Evolutionary conservation across 2,113 vertebrate species (phyloP), one percentile per base, ranked within the genome.

Genomic region (Salvator merianae): DNA sequence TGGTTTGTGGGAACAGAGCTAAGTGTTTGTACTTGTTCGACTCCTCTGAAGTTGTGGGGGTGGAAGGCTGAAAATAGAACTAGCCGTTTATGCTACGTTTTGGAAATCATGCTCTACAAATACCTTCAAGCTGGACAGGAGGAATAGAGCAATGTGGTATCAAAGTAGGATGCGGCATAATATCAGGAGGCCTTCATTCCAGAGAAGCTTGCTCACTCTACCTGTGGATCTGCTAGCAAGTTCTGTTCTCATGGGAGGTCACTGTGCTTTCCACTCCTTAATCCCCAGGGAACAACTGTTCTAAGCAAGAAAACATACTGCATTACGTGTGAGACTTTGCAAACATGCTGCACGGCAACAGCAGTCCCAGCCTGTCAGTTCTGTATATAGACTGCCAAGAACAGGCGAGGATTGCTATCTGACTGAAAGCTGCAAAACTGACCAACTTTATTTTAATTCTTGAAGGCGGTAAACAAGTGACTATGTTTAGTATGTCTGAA

Each of bases 221-320:
- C 77, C 84, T 72, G 72, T 87, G 87, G 72, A 63, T 85, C 79
- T 0, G 0, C 28, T 32, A 83, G 76, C 87, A 71, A 4, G 13
- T 34, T 81, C 85, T 71, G 68, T 71, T 85, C 87, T 63, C 69
- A 9, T 74, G 79, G 65, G 82, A 47, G 85, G 74, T 80, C 83
- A 78, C 0, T 0, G 81, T 80, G 85, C 89, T 87, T 85, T 91
- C 82, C 89, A 74, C 79, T 90, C 20, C 24, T 86, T 89, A 84
- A 87, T 93, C 91, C 90, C 86, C 24, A 84, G 85, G 84, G 88
- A 93, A 74, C 91, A 89, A 91, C 86, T 92, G 89, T 88, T 93
- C 84, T 32, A 16, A 87, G 83, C 81, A 87, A 85, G 34, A 89
- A 71, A 91, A 87, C 87, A 86, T 81, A 68, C 82, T 77, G 69